Evolutionary conservation across 2,888 invertebrate genomes (phyloP).

Genomic region (Hemithea aestivaria): DNA sequence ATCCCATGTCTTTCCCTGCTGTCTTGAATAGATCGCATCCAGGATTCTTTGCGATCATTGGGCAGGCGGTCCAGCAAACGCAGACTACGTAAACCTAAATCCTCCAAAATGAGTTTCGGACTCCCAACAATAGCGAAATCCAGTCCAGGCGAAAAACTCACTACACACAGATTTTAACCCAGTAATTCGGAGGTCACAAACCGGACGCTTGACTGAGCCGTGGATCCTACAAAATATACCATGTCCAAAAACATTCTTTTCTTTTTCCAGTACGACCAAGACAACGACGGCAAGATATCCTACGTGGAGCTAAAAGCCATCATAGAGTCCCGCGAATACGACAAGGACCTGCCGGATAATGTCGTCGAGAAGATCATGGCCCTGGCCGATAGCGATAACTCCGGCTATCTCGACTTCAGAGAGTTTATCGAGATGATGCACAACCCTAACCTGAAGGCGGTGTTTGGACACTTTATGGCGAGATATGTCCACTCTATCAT

Average conservation of each 20-base stretch:
- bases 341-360: constrained; percentile 83
- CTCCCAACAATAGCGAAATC: too few species aligned
- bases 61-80: too few species aligned
- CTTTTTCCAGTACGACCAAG: constrained; percentile 81
- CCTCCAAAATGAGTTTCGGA: too few species aligned
- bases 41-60: too few species aligned
- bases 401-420: constrained; percentile 83
- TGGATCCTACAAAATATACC: too few species aligned
- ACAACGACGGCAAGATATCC: constrained; percentile 84
- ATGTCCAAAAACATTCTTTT: neutral
- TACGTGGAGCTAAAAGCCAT: constrained; percentile 82
- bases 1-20: too few species aligned
- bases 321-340: constrained; percentile 79
- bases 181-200: too few species aligned
- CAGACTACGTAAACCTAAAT: too few species aligned
- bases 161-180: too few species aligned
- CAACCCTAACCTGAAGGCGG: constrained; percentile 78
- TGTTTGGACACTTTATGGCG: constrained; percentile 82
- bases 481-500: constrained; percentile 80
- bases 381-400: constrained; percentile 80
- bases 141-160: too few species aligned
- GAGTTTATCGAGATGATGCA: constrained; percentile 87
- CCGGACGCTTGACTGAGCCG: too few species aligned
- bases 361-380: constrained; percentile 83
- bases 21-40: too few species aligned